Evolutionary conservation across 2,888 invertebrate genomes (phyloP).

Genomic region (Hanleya hanleyi): DNA sequence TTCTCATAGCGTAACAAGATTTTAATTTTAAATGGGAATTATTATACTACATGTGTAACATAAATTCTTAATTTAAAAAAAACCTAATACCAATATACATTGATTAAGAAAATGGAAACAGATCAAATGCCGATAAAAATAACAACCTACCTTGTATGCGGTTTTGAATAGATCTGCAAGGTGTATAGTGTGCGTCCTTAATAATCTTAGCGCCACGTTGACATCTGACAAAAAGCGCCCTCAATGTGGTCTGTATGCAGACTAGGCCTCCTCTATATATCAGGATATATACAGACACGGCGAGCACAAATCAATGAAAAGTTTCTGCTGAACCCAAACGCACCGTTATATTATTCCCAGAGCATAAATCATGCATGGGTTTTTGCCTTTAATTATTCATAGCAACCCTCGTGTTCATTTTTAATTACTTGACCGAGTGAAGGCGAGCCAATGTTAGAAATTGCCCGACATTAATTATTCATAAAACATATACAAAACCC

Average conservation of each 20-base stretch:
- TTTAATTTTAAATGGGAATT: no score
- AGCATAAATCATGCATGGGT: constrained; percentile 10
- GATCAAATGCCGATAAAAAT: no score
- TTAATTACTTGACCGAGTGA: constrained; percentile 7
- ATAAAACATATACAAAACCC: constrained; percentile 3
- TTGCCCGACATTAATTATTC: constrained; percentile 4
- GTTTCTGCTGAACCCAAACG: constrained; percentile 3
- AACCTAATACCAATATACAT: no score
- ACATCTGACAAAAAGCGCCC: not conserved
- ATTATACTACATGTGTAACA: no score
- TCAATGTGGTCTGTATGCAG: no score
- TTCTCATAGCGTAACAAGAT: no score
- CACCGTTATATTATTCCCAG: constrained; percentile 5
- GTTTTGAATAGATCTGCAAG: no score
- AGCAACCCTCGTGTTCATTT: constrained; percentile 1
- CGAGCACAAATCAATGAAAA: constrained; percentile 6
- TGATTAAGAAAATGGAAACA: no score
- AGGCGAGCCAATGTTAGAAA: not conserved
- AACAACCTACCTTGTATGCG: no score
- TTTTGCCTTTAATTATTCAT: constrained; percentile 3
- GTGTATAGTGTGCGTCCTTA: no score
- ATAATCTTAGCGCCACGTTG: not conserved
- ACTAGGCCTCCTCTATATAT: no score
- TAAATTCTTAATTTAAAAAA: no score
- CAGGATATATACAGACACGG: constrained; percentile 4